These are phyloP conservation scores for Alitta virens DNA, from an alignment of 2,888 invertebrate species.

Conservation along the genomic window DNA sequence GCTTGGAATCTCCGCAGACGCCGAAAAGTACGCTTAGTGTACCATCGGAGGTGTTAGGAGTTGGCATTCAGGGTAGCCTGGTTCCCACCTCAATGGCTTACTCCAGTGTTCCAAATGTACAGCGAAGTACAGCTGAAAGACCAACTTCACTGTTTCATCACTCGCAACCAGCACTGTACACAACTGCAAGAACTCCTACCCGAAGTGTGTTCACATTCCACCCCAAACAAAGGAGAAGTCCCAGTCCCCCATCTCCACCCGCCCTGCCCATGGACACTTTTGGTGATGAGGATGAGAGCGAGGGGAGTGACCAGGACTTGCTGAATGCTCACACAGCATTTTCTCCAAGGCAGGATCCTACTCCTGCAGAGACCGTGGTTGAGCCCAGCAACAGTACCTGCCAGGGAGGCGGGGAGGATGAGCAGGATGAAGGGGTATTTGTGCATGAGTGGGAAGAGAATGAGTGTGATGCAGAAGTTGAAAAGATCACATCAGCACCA, in stretches of 20 bases:
- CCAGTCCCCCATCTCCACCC: background rate
- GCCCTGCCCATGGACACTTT: background rate
- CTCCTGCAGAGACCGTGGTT: slow-evolving; percentile 1
- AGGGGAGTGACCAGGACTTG: slow-evolving; percentile 13
- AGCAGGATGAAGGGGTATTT: background rate
- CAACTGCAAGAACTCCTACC: background rate
- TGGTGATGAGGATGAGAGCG: slow-evolving; percentile 9
- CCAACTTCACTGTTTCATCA: background rate
- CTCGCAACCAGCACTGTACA: slow-evolving; percentile 9
- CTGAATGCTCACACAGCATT: slow-evolving; percentile 12
- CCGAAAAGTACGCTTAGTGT: background rate
- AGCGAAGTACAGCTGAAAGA: background rate
- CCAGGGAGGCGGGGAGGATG: background rate
- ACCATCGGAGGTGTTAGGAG: too few relatives aligned
- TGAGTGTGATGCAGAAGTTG: slow-evolving; percentile 1
- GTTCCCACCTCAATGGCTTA: background rate
- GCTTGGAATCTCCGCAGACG: slow-evolving; percentile 5
- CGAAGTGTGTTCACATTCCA: background rate
- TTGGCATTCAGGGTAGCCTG: background rate
- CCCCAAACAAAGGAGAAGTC: slow-evolving; percentile 6
- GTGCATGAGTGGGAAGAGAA: background rate
- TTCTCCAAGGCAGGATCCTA: slow-evolving; percentile 5
- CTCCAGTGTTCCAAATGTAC: slow-evolving; percentile 13
- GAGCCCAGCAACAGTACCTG: background rate
- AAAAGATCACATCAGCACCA: background rate